Conservation (phyloP, 2,113 vertebrate species). For the Urocynchramus pylzowi region DNA sequence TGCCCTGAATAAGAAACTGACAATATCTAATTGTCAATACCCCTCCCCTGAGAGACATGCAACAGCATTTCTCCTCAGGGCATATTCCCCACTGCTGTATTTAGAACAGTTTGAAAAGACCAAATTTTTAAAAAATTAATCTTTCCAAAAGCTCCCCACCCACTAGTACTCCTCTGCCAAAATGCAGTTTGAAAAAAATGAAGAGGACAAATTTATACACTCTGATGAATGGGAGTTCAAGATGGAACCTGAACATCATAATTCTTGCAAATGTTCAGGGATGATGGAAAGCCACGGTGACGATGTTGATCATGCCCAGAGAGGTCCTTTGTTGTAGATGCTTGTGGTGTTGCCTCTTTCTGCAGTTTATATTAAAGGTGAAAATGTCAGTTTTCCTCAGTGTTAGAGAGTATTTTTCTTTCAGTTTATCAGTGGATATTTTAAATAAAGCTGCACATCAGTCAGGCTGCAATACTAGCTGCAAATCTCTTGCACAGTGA, state of each 20-base stretch:
- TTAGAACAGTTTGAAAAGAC: slow-evolving; percentile 50
- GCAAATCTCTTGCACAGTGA: background rate
- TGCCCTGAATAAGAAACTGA: background rate
- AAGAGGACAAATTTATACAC: background rate
- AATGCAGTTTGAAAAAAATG: slow-evolving; percentile 10
- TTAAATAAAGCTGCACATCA: background rate
- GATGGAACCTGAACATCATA: background rate
- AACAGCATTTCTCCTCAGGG: slow-evolving; percentile 32
- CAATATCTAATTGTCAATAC: slow-evolving; percentile 55
- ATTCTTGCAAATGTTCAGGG: background rate
- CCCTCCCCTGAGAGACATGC: slow-evolving; percentile 38
- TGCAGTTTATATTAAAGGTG: background rate
- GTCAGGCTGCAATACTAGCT: background rate
- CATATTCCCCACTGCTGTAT: slow-evolving; percentile 50
- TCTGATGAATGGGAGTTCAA: background rate
- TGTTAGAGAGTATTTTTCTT: background rate
- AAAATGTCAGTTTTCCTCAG: background rate
- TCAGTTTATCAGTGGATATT: background rate
- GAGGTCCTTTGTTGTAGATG: background rate
- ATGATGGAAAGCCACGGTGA: background rate
- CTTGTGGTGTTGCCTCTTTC: background rate
- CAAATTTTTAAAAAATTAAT: background rate
- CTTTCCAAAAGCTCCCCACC: slow-evolving; percentile 30
- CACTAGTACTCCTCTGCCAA: slow-evolving; percentile 32
- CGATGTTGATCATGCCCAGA: background rate